Base-by-base conservation (phyloP, 2,888 invertebrate species). In the Caenorhabditis becei region DNA sequence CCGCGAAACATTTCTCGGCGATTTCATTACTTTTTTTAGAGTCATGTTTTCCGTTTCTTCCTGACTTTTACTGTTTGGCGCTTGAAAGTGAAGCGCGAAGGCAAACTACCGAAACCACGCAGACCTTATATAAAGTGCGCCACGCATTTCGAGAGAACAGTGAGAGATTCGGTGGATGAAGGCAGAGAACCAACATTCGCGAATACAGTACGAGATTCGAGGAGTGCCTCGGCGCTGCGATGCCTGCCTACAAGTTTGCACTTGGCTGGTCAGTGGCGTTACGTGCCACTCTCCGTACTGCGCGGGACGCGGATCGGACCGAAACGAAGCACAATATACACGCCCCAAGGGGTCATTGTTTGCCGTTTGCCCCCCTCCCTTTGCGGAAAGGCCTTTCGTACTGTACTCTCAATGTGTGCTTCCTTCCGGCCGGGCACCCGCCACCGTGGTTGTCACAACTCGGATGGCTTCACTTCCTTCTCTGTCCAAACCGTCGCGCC, bases 271-370 rank as follows among this genome's bases (percentile, higher is more conserved):
- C 81, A 77, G 81, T 81, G 81, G 81, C 72, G 81, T 67, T 81
- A 77, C 81, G 81, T 81, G 81, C 81, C 81, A 81, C 74, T 70
- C 74, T 81, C 56, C 72, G 81, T 69, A 71, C 63, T 79, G 67
- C 71, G 78, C 71, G 70, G 56, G 62, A 61, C 62, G 49, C 18
- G 41, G 66, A 37, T 61, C 79, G 49, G 58, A 69, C 53, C 69
- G 65, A 61, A 47, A 63, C 65, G 72, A 72, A 67, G 63, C 72
- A 69, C 79, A 69, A 79, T 62, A 77, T 69, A 71, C 80, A 80
- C 80, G 69, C 77, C 81, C 75, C 77, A 59, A 77, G 67, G 77
- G 81, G 81, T 81, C 81, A 81, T 81, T 81, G 81, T 81, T 81
- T 81, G 77, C 81, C 81, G 81, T 72, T 81, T 58, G 20, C 54